Percentiles rank a stretch among this genome's conserved stretches.
Evolutionary conservation across 2,797 vertebrate species (phyloP).

Genomic region (Margarornis squamiger): DNA sequence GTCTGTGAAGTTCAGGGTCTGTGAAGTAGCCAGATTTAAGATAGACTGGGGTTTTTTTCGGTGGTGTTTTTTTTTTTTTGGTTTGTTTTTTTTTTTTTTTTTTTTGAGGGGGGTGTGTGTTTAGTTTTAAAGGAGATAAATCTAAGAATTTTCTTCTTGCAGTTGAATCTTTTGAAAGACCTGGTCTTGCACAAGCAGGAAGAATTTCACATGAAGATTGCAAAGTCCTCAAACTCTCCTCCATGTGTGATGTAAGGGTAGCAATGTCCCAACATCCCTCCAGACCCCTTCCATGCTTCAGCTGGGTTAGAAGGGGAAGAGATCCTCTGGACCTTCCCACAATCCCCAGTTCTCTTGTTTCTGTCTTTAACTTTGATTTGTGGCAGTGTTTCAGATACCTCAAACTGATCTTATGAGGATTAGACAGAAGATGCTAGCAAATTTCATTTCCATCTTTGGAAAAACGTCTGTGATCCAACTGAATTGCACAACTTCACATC

Average conservation of each 20-base stretch:
- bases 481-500: background rate
- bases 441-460: background rate
- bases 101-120: fast-evolving
- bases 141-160: background rate
- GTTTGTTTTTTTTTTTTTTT: background rate
- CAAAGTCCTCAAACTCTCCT: background rate
- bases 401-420: background rate
- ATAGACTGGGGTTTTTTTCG: background rate
- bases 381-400: background rate
- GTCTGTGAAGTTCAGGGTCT: background rate
- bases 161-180: background rate
- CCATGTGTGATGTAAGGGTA: background rate
- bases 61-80: background rate
- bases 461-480: background rate
- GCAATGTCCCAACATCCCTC: background rate
- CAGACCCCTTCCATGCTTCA: background rate
- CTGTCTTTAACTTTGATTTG: background rate
- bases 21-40: background rate
- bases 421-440: background rate
- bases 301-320: background rate
- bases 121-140: background rate
- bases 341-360: background rate
- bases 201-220: background rate
- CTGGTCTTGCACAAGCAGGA: background rate
- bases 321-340: background rate